Conservation (phyloP, 2,797 vertebrate genomes). For the Anableps anableps region DNA sequence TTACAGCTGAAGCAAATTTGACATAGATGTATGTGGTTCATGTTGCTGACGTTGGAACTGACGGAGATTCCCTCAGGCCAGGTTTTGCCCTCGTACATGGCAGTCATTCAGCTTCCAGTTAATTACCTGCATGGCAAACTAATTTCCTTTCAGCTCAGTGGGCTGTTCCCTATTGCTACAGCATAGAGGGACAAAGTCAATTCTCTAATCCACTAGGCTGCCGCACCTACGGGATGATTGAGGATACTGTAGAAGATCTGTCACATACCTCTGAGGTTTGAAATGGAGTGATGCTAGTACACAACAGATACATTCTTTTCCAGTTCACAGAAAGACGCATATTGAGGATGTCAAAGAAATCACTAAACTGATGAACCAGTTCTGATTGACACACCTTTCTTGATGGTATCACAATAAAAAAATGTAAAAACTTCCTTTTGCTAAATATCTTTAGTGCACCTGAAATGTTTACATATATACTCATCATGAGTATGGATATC, state of each 20-base stretch:
- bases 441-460: not conserved
- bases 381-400: not conserved
- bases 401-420: not conserved
- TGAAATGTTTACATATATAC: not conserved
- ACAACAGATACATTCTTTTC: slow-evolving; percentile 28
- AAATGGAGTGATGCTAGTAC: slow-evolving; percentile 33
- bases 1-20: slow-evolving; percentile 38
- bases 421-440: not conserved
- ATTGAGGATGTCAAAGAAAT: slow-evolving; percentile 12
- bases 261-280: slow-evolving; percentile 63
- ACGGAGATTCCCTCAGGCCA: slow-evolving; percentile 58
- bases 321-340: slow-evolving; percentile 33
- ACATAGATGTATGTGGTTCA: slow-evolving; percentile 50
- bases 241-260: slow-evolving; percentile 60
- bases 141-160: slow-evolving; percentile 72
- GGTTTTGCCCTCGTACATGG: slow-evolving; percentile 52
- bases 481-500: not conserved
- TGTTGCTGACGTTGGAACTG: slow-evolving; percentile 61
- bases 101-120: slow-evolving; percentile 71
- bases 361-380: not conserved
- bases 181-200: slow-evolving; percentile 57
- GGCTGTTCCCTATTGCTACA: slow-evolving; percentile 48
- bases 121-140: slow-evolving; percentile 75
- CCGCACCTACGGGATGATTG: slow-evolving; percentile 61
- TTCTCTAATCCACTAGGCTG: slow-evolving; percentile 57